phyloP scores from a whole-genome alignment of 2,113 vertebrate genomes.

The Antechinus flavipes region DNA sequence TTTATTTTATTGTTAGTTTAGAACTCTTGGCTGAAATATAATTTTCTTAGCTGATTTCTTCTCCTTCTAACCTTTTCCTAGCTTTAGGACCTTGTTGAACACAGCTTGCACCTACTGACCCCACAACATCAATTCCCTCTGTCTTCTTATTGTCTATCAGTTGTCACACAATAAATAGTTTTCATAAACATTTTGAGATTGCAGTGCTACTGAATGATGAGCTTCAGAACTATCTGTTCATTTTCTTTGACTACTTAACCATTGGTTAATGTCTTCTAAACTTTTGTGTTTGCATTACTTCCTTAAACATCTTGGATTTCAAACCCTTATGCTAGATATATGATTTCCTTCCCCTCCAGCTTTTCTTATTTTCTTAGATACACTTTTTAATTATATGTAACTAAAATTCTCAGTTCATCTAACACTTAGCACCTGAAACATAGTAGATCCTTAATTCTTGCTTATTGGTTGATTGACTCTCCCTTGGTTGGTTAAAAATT shows the following conservation, averaged over 20 bases:
- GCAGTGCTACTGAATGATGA: background rate
- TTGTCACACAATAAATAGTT: background rate
- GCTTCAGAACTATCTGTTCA: background rate
- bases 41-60: background rate
- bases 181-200: background rate
- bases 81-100: background rate
- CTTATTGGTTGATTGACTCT: background rate
- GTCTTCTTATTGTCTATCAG: background rate
- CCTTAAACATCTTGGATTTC: background rate
- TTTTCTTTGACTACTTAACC: background rate
- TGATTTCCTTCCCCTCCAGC: background rate
- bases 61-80: background rate
- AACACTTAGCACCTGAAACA: background rate
- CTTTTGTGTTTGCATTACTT: background rate
- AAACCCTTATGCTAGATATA: background rate
- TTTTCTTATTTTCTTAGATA: background rate
- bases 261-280: background rate
- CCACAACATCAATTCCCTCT: background rate
- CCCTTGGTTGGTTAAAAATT: background rate
- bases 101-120: background rate
- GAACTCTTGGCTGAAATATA: background rate
- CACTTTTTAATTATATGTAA: background rate
- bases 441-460: background rate
- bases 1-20: background rate
- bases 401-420: background rate